phyloP scores from a whole-genome alignment of 2,888 invertebrate species.

The Heliconius ethilla region DNA sequence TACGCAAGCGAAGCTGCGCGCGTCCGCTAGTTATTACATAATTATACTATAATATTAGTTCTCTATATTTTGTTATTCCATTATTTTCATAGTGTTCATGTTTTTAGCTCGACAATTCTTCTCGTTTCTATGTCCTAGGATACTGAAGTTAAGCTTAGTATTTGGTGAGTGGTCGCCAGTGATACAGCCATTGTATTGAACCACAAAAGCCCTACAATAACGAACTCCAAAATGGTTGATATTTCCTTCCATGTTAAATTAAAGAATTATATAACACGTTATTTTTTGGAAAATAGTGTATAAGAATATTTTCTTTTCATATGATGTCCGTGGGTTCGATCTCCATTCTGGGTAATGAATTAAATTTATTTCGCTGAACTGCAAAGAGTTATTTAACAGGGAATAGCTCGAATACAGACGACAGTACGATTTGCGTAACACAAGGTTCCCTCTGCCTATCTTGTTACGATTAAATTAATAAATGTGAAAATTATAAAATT shows the following conservation, averaged over 20 bases:
- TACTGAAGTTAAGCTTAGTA: slow-evolving; percentile 33
- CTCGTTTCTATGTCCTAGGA: slow-evolving; percentile 23
- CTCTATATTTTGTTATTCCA: neutral
- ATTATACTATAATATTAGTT: no score
- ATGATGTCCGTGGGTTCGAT: neutral
- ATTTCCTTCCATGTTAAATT: neutral
- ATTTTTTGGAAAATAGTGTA: neutral
- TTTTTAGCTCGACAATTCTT: slow-evolving; percentile 4
- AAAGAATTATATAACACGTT: no score
- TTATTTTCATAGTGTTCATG: neutral
- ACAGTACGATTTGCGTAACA: neutral
- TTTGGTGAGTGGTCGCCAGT: slow-evolving; percentile 44
- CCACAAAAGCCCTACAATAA: slow-evolving; percentile 42
- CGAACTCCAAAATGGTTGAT: neutral
- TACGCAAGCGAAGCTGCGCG: no score
- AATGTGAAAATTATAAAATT: no score
- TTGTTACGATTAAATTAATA: no score
- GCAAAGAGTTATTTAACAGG: neutral
- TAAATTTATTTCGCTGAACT: neutral
- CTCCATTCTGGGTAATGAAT: neutral
- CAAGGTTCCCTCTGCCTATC: no score
- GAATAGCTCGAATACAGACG: neutral
- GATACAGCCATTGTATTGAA: slow-evolving; percentile 47
- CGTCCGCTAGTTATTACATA: no score
- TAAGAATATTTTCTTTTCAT: neutral